Conservation (phyloP, 2,113 vertebrate species). For the Bufo gargarizans region DNA sequence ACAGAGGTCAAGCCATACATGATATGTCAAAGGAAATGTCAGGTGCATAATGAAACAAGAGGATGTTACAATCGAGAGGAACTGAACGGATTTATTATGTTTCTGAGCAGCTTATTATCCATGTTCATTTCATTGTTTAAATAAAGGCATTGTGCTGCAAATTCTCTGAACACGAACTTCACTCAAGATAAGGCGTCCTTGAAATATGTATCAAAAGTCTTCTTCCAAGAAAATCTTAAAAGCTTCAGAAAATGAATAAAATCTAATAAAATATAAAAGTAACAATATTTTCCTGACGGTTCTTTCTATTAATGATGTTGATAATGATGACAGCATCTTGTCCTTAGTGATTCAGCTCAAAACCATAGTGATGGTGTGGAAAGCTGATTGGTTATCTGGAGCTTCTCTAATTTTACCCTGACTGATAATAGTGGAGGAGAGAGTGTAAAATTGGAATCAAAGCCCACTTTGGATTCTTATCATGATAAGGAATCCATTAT, state of each 20-base stretch:
- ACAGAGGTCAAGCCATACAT: slow-evolving; percentile 6
- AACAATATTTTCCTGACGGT: background rate
- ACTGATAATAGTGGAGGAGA: too few relatives aligned
- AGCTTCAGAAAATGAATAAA: slow-evolving; percentile 8
- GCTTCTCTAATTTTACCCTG: background rate
- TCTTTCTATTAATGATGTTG: background rate
- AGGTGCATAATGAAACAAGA: slow-evolving; percentile 37
- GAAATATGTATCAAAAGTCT: slow-evolving; percentile 27
- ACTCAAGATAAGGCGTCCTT: slow-evolving; percentile 28
- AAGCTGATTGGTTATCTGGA: background rate
- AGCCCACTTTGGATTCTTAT: too few relatives aligned
- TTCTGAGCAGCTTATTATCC: slow-evolving; percentile 45
- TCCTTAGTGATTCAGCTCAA: background rate
- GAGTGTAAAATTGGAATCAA: too few relatives aligned
- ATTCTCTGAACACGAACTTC: slow-evolving; percentile 1
- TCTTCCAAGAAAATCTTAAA: background rate
- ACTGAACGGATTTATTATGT: slow-evolving; percentile 21
- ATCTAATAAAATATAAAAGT: slow-evolving; percentile 4
- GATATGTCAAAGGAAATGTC: slow-evolving; percentile 51
- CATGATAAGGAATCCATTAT: too few relatives aligned
- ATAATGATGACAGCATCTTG: background rate
- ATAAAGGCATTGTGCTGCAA: slow-evolving; percentile 23
- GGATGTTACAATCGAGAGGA: slow-evolving; percentile 19
- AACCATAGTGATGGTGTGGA: background rate
- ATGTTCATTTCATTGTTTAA: slow-evolving; percentile 46